Evolutionary conservation across 2,113 vertebrate species (phyloP).

Genomic region (Esox niger): DNA sequence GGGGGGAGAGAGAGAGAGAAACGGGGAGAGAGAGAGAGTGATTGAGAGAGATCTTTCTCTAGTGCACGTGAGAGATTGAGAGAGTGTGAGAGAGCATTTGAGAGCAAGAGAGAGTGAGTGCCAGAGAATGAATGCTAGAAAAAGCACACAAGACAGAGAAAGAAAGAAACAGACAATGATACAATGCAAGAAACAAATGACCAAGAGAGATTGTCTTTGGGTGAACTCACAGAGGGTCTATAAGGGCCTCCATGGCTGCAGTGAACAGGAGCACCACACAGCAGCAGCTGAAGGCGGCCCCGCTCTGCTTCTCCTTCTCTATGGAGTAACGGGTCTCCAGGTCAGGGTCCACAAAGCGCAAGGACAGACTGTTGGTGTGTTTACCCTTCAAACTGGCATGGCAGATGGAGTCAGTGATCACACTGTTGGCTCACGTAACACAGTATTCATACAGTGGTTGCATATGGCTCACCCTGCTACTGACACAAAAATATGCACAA

Average conservation of each 20-base stretch:
- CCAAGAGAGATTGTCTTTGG: too few relatives aligned
- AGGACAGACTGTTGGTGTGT: slow-evolving; percentile 85
- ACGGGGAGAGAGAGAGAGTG: background rate
- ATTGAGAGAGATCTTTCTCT: too few relatives aligned
- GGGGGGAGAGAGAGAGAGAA: background rate
- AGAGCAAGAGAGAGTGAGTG: background rate
- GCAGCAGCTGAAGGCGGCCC: slow-evolving; percentile 92
- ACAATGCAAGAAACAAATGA: too few relatives aligned
- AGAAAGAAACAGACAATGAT: too few relatives aligned
- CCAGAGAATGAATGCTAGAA: too few relatives aligned
- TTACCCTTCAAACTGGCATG: slow-evolving; percentile 85
- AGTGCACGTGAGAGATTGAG: background rate
- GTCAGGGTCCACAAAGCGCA: slow-evolving; percentile 89
- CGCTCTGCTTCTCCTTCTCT: slow-evolving; percentile 96
- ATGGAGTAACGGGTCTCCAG: slow-evolving; percentile 91
- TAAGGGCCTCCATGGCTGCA: slow-evolving; percentile 79
- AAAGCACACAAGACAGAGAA: too few relatives aligned
- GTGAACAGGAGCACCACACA: slow-evolving; percentile 89
- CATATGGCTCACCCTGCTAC: too few relatives aligned
- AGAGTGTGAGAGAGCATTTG: background rate
- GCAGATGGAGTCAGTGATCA: background rate
- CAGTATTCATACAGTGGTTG: too few relatives aligned
- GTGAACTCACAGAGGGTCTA: slow-evolving; percentile 82
- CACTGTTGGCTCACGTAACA: too few relatives aligned
- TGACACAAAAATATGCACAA: background rate